These are phyloP conservation scores for Anoplopoma fimbria DNA, from an alignment of 2,113 vertebrate genomes.

Conservation along the genomic window DNA sequence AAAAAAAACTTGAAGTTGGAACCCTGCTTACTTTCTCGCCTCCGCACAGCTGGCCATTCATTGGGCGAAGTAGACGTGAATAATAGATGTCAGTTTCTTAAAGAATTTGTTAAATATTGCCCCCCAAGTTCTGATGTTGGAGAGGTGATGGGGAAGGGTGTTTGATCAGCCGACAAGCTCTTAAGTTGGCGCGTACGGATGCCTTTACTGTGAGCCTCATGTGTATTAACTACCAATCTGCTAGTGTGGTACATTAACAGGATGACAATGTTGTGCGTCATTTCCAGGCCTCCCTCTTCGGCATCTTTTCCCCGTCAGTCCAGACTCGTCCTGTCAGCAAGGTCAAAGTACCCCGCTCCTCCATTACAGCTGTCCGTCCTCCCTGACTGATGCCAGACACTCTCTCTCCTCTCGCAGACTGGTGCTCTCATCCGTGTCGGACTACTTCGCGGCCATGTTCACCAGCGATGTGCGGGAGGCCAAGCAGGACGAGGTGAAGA, in stretches of 20 bases:
- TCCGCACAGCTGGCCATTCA: background rate
- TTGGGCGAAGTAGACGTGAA: background rate
- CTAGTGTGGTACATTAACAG: background rate
- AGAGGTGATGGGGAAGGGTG: background rate
- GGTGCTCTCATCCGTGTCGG: constrained; percentile 96
- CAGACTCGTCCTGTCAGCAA: constrained; percentile 34
- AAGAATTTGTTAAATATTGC: background rate
- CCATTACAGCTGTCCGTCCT: constrained; percentile 46
- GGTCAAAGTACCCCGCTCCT: constrained; percentile 34
- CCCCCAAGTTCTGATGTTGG: background rate
- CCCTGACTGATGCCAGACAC: constrained; percentile 51
- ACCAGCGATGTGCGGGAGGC: constrained; percentile 97
- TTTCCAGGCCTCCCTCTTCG: constrained; percentile 13
- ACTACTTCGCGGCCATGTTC: constrained; percentile 99
- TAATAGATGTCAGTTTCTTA: background rate
- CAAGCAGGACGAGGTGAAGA: constrained; percentile 97
- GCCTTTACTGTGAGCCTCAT: background rate
- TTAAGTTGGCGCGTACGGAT: background rate
- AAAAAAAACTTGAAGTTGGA: background rate
- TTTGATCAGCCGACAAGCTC: background rate
- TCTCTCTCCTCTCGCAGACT: constrained; percentile 83
- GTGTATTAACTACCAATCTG: background rate
- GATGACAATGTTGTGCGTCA: background rate
- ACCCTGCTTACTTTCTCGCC: too few species aligned
- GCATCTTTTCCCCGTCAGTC: constrained; percentile 20